Conservation (phyloP, 2,113 vertebrate genomes). For the Climacteris rufus region DNA sequence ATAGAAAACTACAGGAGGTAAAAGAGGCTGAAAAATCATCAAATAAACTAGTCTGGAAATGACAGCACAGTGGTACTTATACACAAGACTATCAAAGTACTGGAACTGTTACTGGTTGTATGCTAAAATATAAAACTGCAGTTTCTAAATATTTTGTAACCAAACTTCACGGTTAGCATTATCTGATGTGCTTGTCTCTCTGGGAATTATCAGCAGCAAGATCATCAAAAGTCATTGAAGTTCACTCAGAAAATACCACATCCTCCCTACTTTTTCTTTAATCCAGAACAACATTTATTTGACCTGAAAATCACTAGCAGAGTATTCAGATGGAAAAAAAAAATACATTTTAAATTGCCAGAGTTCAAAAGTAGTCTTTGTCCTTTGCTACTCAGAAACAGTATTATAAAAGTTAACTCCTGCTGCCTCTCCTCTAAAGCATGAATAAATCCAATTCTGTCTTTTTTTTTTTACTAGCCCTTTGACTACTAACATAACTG, state of each 20-base stretch:
- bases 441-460: not conserved
- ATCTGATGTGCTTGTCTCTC: not conserved
- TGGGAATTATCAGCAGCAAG: not conserved
- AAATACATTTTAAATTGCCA: not conserved
- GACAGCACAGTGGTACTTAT: not conserved
- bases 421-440: not conserved
- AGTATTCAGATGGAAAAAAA: not conserved
- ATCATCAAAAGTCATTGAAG: not conserved
- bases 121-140: not conserved
- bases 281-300: not conserved
- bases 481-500: not conserved
- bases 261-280: not conserved
- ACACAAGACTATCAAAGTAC: not conserved
- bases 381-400: not conserved
- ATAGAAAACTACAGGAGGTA: not conserved
- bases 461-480: not conserved
- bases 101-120: not conserved
- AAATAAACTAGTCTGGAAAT: not conserved
- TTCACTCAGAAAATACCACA: not conserved
- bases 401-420: not conserved
- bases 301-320: not conserved
- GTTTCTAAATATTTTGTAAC: not conserved
- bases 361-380: not conserved
- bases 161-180: not conserved
- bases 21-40: not conserved